Base-by-base conservation (phyloP, 2,113 vertebrate genomes). In the Bothrops jararaca region DNA sequence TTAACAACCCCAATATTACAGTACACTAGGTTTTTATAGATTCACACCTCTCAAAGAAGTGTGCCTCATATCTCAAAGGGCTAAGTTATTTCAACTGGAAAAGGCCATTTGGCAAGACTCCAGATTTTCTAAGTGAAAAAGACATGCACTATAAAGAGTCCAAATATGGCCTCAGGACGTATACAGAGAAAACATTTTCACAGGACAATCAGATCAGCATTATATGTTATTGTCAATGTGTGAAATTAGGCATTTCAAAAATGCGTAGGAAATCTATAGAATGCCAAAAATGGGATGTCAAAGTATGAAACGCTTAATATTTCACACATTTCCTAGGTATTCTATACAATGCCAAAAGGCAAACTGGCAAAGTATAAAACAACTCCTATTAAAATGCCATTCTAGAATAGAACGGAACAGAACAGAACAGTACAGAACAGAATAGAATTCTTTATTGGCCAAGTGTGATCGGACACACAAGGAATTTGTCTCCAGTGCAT, bases 91-190 rank as follows among this genome's bases (percentile, higher is more conserved):
- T 48, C 45, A 26, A 2, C 42, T 86, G 85, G 9, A 88, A 88
- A 88, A 22, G 52, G 6, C 87, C 52, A 22, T 56, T n/a, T 56
- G 52, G 87, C 52, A 88, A 88, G 5, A 90, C 92, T 94, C 93
- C 89, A 92, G 74, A 85, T 85, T 29, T 89, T 48, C 93, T 0
- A 0, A 94, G 91, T 91, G 90, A 86, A 95, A 95, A 89, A 90
- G 97, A 97, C 97, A 96, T 96, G 96, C 95, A 97, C 97, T 97
- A 96, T 93, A 96, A 94, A 95, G 94, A 97, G 95, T 95, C 92
- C 96, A 54, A 97, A 96, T 89, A 92, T 94, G 95, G 95, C 95
- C 96, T 97, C 96, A 95, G 93, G 96, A 97, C 97, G 96, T 23
- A 10, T 96, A 97, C 96, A 96, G 97, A 96, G 93, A 87, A 93